A percentile compares a stretch with the other conserved stretches of the same genome.
phyloP scores from a whole-genome alignment of 2,113 vertebrate genomes.

The Crotalus viridis region DNA sequence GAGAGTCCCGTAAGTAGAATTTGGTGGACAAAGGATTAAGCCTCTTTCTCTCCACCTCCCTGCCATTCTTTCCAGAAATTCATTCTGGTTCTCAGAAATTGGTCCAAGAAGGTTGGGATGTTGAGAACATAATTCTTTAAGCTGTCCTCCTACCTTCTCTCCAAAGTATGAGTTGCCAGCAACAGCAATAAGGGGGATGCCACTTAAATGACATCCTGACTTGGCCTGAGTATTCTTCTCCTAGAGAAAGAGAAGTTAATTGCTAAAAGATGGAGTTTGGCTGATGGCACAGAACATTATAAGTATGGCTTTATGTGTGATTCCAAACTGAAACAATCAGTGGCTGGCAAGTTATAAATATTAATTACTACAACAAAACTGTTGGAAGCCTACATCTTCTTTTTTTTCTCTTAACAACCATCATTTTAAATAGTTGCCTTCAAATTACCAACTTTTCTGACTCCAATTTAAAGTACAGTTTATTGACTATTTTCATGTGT shows the following conservation, averaged over 20 bases:
- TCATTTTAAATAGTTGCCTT: background rate
- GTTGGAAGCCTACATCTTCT: background rate
- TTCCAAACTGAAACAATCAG: conserved; percentile 5
- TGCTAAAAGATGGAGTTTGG: conserved; percentile 1
- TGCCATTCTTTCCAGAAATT: background rate
- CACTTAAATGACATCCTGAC: background rate
- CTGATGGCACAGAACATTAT: background rate
- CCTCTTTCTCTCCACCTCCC: background rate
- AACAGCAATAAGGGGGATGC: background rate
- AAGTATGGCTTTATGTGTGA: background rate
- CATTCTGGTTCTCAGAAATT: background rate
- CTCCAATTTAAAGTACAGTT: background rate
- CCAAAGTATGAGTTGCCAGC: background rate
- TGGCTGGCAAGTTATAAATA: background rate
- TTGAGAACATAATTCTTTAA: background rate
- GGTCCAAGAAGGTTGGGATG: background rate
- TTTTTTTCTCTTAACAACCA: background rate
- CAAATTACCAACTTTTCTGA: background rate
- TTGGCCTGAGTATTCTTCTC: background rate
- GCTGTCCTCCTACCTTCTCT: conserved; percentile 5
- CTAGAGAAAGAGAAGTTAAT: background rate
- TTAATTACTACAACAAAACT: background rate
- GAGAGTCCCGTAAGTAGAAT: background rate
- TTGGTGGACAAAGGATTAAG: background rate
- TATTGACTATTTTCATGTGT: background rate